Evolutionary conservation across 2,113 vertebrate species (phyloP).

Genomic region (Caloenas nicobarica): DNA sequence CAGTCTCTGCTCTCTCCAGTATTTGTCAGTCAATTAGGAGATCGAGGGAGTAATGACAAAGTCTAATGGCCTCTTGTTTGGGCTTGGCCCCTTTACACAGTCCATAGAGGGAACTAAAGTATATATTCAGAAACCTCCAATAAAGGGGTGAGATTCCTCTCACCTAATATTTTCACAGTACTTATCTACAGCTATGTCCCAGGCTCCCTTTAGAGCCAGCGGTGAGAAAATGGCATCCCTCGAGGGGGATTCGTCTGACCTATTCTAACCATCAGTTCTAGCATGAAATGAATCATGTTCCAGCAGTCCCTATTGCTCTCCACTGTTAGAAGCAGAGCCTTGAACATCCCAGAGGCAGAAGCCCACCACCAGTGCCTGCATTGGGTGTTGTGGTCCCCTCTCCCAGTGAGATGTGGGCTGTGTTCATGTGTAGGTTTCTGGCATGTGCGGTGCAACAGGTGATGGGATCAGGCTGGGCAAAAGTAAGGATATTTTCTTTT

Average conservation of each 20-base stretch:
- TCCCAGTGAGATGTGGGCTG: not conserved
- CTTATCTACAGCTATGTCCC: not conserved
- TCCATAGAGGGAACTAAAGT: not conserved
- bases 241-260: not conserved
- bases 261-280: not conserved
- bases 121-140: not conserved
- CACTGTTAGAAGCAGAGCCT: not conserved
- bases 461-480: not conserved
- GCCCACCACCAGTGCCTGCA: not conserved
- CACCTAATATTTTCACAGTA: not conserved
- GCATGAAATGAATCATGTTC: not conserved
- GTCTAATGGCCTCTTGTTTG: not conserved
- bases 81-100: not conserved
- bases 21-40: not conserved
- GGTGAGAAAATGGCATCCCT: not conserved
- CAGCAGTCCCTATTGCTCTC: not conserved
- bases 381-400: not conserved
- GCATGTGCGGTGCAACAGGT: not conserved
- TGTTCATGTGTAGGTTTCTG: not conserved
- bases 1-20: not conserved
- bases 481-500: not conserved
- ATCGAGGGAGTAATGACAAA: not conserved
- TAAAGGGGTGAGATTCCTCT: not conserved
- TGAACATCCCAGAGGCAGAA: not conserved
- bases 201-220: not conserved